Percentiles rank a stretch among this genome's conserved stretches.
Conservation (phyloP, 2,888 invertebrate species). For the Falcaria lacertinaria region DNA sequence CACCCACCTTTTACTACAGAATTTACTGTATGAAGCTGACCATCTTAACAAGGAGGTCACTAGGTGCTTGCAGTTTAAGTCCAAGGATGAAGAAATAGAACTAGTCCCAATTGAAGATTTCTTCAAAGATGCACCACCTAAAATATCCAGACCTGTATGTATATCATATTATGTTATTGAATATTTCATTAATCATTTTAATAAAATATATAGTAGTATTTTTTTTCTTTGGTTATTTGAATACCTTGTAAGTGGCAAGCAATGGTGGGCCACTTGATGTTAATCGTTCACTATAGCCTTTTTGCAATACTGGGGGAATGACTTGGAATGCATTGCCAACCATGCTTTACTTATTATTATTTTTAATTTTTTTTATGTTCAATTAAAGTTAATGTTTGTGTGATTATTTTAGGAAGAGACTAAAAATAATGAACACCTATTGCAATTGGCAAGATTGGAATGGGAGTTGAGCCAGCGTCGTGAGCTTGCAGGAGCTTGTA, state of each 20-base stretch:
- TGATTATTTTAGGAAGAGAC: conserved; percentile 80
- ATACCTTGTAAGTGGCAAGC: no score
- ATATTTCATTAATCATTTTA: not conserved
- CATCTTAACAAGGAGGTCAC: conserved; percentile 97
- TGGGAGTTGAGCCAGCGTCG: conserved; percentile 95
- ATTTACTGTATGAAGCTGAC: conserved; percentile 95
- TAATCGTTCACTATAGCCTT: no score
- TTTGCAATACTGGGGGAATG: no score
- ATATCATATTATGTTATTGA: not conserved
- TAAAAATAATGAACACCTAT: conserved; percentile 85
- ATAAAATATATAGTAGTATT: not conserved
- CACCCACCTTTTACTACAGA: conserved; percentile 93
- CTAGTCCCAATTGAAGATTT: conserved; percentile 92
- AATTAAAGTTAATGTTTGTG: not conserved
- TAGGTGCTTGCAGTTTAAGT: conserved; percentile 96
- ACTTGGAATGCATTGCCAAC: no score
- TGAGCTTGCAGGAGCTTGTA: conserved; percentile 87
- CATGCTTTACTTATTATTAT: not conserved
- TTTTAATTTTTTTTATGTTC: not conserved
- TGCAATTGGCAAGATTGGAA: conserved; percentile 91
- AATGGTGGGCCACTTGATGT: no score
- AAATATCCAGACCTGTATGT: conserved; percentile 83
- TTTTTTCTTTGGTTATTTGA: no score
- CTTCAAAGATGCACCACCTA: conserved; percentile 86
- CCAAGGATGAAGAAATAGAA: conserved; percentile 96